A percentile compares a stretch with the other conserved stretches of the same genome.
Conservation (phyloP, 2,113 vertebrate species). For the Hepsetus odoe region DNA sequence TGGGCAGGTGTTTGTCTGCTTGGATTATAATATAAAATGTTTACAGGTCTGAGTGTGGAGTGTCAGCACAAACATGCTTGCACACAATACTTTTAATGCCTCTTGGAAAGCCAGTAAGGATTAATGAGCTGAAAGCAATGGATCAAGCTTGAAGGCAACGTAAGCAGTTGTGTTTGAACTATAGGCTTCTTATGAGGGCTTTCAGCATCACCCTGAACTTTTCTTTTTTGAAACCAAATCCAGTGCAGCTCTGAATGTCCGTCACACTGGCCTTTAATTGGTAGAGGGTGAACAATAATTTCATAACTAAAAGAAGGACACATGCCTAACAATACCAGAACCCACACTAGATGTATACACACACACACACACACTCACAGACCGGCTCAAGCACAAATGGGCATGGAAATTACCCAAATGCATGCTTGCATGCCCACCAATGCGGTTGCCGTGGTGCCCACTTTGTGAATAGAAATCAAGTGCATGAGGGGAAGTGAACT, state of each 20-base stretch:
- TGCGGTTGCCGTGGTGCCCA: constrained; percentile 64
- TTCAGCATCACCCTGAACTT: constrained; percentile 16
- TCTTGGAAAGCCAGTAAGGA: constrained; percentile 2
- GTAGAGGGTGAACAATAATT: constrained; percentile 11
- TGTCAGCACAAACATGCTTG: constrained; percentile 29
- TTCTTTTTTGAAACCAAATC: constrained; percentile 62
- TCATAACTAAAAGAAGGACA: constrained; percentile 13
- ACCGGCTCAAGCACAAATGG: constrained; percentile 75
- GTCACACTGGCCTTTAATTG: constrained; percentile 51
- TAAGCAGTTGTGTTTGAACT: not conserved
- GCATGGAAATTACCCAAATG: constrained; percentile 68
- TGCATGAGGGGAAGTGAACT: constrained; percentile 73
- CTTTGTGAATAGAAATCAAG: constrained; percentile 71
- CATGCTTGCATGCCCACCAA: constrained; percentile 74
- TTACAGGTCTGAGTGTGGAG: constrained; percentile 16
- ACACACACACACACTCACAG: constrained; percentile 45
- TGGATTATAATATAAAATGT: constrained; percentile 19
- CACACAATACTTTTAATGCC: constrained; percentile 6
- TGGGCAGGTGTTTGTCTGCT: not conserved
- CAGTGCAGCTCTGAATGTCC: constrained; percentile 59
- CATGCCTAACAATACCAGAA: constrained; percentile 24
- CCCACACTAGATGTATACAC: constrained; percentile 8
- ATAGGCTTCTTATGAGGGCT: not conserved
- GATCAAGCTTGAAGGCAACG: not conserved
- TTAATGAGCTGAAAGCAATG: not conserved